These are phyloP conservation scores for Delia radicum DNA, from an alignment of 1,140 invertebrate genomes.

Conservation along the genomic window DNA sequence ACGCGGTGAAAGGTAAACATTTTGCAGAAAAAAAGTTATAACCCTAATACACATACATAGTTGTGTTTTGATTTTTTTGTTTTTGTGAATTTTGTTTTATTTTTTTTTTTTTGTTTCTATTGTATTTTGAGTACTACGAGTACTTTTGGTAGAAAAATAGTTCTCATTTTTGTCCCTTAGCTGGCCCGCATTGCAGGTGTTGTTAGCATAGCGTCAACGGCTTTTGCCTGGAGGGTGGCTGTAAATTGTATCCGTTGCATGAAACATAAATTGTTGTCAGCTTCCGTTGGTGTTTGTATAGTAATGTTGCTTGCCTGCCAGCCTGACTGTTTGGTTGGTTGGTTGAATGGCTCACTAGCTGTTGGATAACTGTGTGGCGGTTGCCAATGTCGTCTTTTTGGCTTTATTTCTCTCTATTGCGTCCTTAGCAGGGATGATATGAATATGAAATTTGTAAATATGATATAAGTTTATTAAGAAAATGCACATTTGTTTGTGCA, in stretches of 20 bases:
- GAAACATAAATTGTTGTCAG: conserved; percentile 23
- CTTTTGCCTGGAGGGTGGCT: conserved; percentile 10
- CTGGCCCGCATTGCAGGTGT: conserved; percentile 19
- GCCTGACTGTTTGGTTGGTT: background rate
- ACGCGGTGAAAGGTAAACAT: too few species aligned
- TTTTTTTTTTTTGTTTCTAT: background rate
- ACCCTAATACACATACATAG: too few species aligned
- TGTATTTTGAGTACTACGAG: background rate
- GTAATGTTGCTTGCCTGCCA: background rate
- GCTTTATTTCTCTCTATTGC: background rate
- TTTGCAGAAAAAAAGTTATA: too few species aligned
- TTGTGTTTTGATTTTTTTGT: too few species aligned
- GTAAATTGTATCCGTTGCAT: conserved; percentile 24
- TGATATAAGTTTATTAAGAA: too few species aligned
- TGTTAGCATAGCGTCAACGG: conserved; percentile 15
- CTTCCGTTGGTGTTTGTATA: conserved; percentile 1
- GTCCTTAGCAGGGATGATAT: background rate
- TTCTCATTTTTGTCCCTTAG: background rate
- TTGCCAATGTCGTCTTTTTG: background rate
- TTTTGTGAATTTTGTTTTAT: background rate
- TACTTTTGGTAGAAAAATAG: background rate
- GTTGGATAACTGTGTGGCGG: background rate
- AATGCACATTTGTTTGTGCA: too few species aligned
- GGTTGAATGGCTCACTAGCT: background rate
- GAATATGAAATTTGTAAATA: too few species aligned